A percentile compares a stretch with the other conserved stretches of the same genome.
These are phyloP conservation scores for Sympetrum striolatum DNA, from an alignment of 2,888 invertebrate species.

Conservation along the genomic window DNA sequence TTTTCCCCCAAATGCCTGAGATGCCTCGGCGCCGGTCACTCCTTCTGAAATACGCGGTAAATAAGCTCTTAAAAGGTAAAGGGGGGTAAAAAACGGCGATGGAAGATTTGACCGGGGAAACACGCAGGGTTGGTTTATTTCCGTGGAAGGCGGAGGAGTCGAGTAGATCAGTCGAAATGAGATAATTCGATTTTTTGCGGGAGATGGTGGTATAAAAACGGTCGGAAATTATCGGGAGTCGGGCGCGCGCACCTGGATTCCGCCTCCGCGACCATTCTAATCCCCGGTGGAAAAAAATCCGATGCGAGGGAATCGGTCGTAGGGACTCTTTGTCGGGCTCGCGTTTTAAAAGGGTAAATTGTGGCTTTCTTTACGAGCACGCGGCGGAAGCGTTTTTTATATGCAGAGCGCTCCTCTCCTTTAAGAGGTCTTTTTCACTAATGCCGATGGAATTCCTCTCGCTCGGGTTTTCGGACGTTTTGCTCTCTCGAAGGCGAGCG, in stretches of 20 bases:
- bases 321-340: neutral
- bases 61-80: slow-evolving; percentile 9
- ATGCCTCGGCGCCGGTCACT: slow-evolving; percentile 27
- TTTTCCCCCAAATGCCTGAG: slow-evolving; percentile 17
- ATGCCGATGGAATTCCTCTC: slow-evolving; percentile 32
- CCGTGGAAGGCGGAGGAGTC: neutral
- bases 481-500: neutral
- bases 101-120: neutral
- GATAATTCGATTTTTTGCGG: neutral
- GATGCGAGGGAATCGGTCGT: neutral
- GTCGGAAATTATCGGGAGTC: neutral
- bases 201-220: neutral
- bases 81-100: neutral
- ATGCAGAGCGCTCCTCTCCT: neutral
- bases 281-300: neutral
- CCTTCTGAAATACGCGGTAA: slow-evolving; percentile 17
- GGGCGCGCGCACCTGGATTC: slow-evolving; percentile 26
- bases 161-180: neutral
- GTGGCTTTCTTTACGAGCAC: slow-evolving; percentile 8
- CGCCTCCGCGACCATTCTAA: neutral
- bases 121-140: neutral
- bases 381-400: neutral
- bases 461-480: neutral
- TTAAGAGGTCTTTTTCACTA: slow-evolving; percentile 14
- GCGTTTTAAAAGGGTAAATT: neutral